phyloP scores from a whole-genome alignment of 2,113 vertebrate species.

The Barnardius zonarius region DNA sequence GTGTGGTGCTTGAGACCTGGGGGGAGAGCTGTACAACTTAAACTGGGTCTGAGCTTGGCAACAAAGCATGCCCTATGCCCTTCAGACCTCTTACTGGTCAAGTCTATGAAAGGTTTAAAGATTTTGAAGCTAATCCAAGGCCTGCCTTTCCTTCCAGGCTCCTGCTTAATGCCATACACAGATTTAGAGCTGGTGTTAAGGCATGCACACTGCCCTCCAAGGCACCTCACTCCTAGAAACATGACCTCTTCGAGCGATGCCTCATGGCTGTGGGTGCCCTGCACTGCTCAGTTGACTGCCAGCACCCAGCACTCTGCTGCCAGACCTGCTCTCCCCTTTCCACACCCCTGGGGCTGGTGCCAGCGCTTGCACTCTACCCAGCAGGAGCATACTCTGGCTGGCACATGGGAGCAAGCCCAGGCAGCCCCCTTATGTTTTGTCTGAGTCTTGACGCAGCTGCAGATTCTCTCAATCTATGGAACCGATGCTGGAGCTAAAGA shows the following conservation, averaged over 20 bases:
- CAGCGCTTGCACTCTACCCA: not conserved
- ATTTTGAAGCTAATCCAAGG: not conserved
- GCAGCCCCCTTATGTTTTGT: not conserved
- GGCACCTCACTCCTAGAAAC: not conserved
- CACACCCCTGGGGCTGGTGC: not conserved
- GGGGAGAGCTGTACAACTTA: not conserved
- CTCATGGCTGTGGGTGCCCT: accelerated
- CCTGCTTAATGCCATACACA: not conserved
- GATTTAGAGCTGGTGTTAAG: not conserved
- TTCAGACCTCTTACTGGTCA: not conserved
- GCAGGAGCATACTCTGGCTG: not conserved
- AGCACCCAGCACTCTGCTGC: not conserved
- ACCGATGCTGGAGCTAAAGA: not conserved
- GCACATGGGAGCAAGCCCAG: not conserved
- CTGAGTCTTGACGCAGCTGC: not conserved
- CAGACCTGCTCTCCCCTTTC: not conserved
- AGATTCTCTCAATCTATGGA: not conserved
- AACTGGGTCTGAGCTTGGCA: not conserved
- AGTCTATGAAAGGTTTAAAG: not conserved
- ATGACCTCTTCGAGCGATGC: not conserved
- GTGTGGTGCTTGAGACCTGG: not conserved
- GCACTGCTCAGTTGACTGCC: not conserved
- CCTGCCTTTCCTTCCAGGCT: not conserved
- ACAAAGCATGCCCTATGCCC: not conserved
- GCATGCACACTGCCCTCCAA: not conserved